Conservation (phyloP, 2,113 vertebrate species). For the Hypocryptadius cinnamomeus region DNA sequence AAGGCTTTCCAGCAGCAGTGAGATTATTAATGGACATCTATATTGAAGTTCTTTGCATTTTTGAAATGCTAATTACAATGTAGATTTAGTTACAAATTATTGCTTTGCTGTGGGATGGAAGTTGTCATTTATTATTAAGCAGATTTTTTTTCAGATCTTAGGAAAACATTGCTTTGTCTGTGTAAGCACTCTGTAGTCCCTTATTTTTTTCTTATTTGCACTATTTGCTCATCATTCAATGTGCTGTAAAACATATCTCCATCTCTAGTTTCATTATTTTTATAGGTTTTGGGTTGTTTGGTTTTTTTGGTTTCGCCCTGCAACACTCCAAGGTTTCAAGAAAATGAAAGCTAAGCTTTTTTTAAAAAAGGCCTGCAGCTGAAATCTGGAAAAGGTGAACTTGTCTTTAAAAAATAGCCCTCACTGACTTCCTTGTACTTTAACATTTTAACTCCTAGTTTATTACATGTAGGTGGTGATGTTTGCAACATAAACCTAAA, state of each 20-base stretch:
- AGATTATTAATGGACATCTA: constrained; percentile 78
- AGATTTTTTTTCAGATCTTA: constrained; percentile 5
- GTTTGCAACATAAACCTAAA: neutral
- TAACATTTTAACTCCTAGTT: neutral
- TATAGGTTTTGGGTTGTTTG: neutral
- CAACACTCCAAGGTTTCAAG: neutral
- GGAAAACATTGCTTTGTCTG: constrained; percentile 42
- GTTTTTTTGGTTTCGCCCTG: neutral
- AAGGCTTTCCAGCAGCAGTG: constrained; percentile 63
- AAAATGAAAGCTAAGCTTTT: neutral
- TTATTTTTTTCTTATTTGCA: constrained; percentile 22
- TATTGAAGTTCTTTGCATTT: constrained; percentile 74
- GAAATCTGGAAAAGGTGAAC: neutral
- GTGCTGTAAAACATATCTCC: neutral
- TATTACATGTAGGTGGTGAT: neutral
- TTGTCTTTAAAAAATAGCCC: neutral
- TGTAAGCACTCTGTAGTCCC: neutral
- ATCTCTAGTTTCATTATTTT: neutral
- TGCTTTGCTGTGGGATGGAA: constrained; percentile 67
- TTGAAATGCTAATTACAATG: constrained; percentile 78
- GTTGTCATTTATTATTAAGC: constrained; percentile 64
- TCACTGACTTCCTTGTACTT: neutral
- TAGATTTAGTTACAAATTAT: constrained; percentile 79
- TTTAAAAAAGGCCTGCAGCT: neutral
- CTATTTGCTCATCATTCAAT: neutral